Evolutionary conservation across 2,888 invertebrate genomes (phyloP), one percentile per base, ranked within the genome.

Genomic region (Lycophotia porphyrea): DNA sequence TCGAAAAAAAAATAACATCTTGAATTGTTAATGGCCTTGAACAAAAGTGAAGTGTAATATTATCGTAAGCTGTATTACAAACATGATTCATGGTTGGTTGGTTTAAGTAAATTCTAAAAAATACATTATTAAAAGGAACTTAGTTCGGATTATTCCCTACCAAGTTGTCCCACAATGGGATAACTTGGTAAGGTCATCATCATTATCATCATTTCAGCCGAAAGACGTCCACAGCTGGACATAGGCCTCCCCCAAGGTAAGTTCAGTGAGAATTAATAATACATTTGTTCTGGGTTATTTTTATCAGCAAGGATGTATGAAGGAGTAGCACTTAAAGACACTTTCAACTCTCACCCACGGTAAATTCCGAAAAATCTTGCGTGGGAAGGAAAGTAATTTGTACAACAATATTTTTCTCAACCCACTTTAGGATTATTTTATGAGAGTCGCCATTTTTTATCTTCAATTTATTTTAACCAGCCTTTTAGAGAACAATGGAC

Each of bases 321-420:
- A 77, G 11, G 47, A 60, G 11, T 1, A 47, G 13, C 5, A 34
- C 34, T 5, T 34, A 34, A 34, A 2, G n/a, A 1, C 27, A 63
- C 55, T 77, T 68, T 66, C 27, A 61, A 63, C 52, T 76, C 31
- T 39, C 63, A 80, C 81, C 71, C 76, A 80, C 70, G 55, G 13
- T 34, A 58, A 47, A 72, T 67, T 71, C 34, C 44, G 31, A 11
- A n/a, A n/a, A n/a, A n/a, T 24, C 9, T 27, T 13, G 68, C 71
- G 82, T 83, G 84, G 82, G 82, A 82, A 76, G 76, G 76, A 66
- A 74, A 66, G 63, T 63, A 69, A 64, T 76, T 73, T 11, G 65
- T 39, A 36, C 55, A 60, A 36, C 55, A 60, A 55, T 13, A 44
- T 49, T 76, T 71, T 61, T 74, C 80, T 72, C 78, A 78, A 67